Base-by-base conservation (phyloP, 2,113 vertebrate genomes). In the Caranx ignobilis region DNA sequence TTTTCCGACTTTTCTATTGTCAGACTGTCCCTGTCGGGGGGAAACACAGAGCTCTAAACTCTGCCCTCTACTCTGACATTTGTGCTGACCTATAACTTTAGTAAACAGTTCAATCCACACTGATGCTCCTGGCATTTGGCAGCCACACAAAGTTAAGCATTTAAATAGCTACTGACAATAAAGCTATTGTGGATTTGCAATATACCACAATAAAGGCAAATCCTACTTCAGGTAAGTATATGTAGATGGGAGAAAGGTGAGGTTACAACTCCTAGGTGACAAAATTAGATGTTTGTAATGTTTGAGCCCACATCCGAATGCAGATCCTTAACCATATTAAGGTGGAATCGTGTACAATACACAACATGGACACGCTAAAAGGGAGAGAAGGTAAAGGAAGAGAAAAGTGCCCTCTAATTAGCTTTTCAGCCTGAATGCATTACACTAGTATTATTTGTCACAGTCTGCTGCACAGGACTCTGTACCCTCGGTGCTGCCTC, bases 361-460 rank as follows among this genome's bases (percentile, higher is more conserved):
- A 26, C 62, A 63, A 60, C n/a, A 56, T 37, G 47, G 71, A 21
- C 7, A 6, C n/a, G 26, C 31, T 6, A 13, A 54, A 62, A 11
- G 21, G 6, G 1, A 48, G 15, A 55, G 55, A 45, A n/a, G 11
- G 37, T 19, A 47, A 48, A 60, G 19, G 34, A 18, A 43, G 55
- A 54, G 69, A 56, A 48, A 71, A 18, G n/a, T 41, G 54, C 26
- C 43, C 37, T 4, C 21, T 68, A 76, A 77, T 88, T 84, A 63
- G 32, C 73, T 77, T 60, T 69, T 54, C 37, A 56, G 75, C 78
- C 61, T 82, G 39, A 88, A 62, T 84, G 55, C 55, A 71, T 88
- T 75, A 80, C 11, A 19, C 34, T 71, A 77, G 31, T 34, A 19
- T 73, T 71, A 62, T 56, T 79, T 61, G 59, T 67, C 62, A 67